Percentiles rank a stretch among this genome's conserved stretches.
phyloP scores from a whole-genome alignment of 1,140 invertebrate species.

The Panagrolaimus sp. region DNA sequence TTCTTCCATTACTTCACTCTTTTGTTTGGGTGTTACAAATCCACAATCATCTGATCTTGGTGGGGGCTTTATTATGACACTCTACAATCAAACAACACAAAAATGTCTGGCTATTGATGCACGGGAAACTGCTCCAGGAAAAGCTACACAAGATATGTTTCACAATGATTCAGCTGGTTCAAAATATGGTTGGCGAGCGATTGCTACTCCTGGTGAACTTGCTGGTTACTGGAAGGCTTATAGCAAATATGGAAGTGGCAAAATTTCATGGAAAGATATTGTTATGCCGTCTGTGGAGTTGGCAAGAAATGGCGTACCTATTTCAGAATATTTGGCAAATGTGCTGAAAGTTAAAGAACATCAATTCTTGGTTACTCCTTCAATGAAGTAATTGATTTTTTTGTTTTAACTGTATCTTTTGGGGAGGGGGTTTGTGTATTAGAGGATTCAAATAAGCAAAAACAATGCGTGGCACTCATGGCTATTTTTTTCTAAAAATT shows the following conservation, averaged over 20 bases:
- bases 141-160: conserved; percentile 69
- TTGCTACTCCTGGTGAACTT: conserved; percentile 82
- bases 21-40: conserved; percentile 78
- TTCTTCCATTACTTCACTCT: conserved; percentile 72
- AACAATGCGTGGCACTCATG: no score
- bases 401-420: neutral
- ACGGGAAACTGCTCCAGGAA: conserved; percentile 72
- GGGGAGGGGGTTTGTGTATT: neutral
- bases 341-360: conserved; percentile 55
- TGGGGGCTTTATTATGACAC: conserved; percentile 77
- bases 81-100: conserved; percentile 64
- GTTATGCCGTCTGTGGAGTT: conserved; percentile 73
- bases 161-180: conserved; percentile 62
- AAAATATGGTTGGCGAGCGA: conserved; percentile 65
- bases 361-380: conserved; percentile 49
- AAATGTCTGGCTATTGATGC: conserved; percentile 66
- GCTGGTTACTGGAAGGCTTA: conserved; percentile 79
- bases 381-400: conserved; percentile 38
- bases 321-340: conserved; percentile 51
- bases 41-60: conserved; percentile 73
- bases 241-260: conserved; percentile 68
- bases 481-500: no score
- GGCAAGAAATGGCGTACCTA: conserved; percentile 63
- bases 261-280: conserved; percentile 73
- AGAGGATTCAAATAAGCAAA: no score